phyloP scores from a whole-genome alignment of 2,113 vertebrate species.

The Coracopsis vasa region DNA sequence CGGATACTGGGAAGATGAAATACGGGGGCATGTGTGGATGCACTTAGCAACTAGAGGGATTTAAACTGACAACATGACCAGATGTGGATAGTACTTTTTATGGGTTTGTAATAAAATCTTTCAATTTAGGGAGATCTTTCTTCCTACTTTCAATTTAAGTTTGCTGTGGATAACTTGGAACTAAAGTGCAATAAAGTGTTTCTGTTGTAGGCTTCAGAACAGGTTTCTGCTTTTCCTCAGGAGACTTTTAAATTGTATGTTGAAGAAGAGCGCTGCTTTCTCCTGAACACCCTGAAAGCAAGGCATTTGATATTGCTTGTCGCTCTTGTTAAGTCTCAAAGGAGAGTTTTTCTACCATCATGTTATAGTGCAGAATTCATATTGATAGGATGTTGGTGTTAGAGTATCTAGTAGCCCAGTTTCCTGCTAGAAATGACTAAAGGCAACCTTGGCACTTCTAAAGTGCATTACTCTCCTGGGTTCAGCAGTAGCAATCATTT shows the following conservation, averaged over 20 bases:
- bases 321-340: neutral
- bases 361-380: neutral
- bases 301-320: neutral
- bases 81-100: neutral
- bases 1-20: neutral
- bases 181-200: neutral
- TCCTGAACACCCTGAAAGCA: neutral
- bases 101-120: neutral
- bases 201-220: neutral
- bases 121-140: too few species aligned
- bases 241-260: neutral
- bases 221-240: slow-evolving; percentile 12
- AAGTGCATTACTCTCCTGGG: neutral
- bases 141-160: too few species aligned
- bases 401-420: neutral
- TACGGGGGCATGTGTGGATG: neutral
- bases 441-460: neutral
- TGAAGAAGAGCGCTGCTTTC: neutral
- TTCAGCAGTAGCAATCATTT: too few species aligned
- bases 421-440: neutral
- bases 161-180: neutral
- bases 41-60: neutral
- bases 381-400: neutral
- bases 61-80: neutral
- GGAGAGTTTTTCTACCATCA: neutral